These are phyloP conservation scores for Montipora cactus DNA, from an alignment of 64 coral and sea anemone genomes.

Conservation along the genomic window DNA sequence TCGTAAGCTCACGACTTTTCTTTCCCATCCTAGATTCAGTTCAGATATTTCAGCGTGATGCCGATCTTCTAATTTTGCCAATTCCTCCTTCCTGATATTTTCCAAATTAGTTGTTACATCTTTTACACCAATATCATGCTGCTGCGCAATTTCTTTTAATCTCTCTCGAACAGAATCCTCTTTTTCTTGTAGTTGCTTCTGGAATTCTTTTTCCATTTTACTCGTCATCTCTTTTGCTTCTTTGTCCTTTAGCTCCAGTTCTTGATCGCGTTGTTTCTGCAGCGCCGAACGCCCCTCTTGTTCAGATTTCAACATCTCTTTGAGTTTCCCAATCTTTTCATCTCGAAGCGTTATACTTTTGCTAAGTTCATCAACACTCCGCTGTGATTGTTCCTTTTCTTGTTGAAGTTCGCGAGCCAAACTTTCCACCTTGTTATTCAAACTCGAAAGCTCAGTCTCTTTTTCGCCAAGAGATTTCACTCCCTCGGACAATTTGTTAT, in stretches of 20 bases:
- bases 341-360: conserved; percentile 86
- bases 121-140: conserved; percentile 80
- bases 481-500: conserved; percentile 44
- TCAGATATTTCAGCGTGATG: conserved; percentile 68
- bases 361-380: conserved; percentile 75
- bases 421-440: conserved; percentile 56
- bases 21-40: conserved; percentile 74
- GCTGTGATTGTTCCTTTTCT: conserved; percentile 57
- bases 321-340: conserved; percentile 78
- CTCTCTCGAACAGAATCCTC: conserved; percentile 70
- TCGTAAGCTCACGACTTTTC: conserved; percentile 75
- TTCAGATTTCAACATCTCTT: conserved; percentile 75
- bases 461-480: conserved; percentile 56
- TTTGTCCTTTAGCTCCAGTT: conserved; percentile 51
- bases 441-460: conserved; percentile 54
- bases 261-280: conserved; percentile 66
- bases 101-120: conserved; percentile 76
- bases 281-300: conserved; percentile 53
- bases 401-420: conserved; percentile 40
- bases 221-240: conserved; percentile 58
- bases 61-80: conserved; percentile 37
- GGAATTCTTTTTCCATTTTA: conserved; percentile 60
- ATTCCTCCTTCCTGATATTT: conserved; percentile 59
- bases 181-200: conserved; percentile 71
- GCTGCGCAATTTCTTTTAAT: conserved; percentile 79